Evolutionary conservation across 2,888 invertebrate species (phyloP), one percentile per base, ranked within the genome.

Genomic region (Erannis defoliaria): DNA sequence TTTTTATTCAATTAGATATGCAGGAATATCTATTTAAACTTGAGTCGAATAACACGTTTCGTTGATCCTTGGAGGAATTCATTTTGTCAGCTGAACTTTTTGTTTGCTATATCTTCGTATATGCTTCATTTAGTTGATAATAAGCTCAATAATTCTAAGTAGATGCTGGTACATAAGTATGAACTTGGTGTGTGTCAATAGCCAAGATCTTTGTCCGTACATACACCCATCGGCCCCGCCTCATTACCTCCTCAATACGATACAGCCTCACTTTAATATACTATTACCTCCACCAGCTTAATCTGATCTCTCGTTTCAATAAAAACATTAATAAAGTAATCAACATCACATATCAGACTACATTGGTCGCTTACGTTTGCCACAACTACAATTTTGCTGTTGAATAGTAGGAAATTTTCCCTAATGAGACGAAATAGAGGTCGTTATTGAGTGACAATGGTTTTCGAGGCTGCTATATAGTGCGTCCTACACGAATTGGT

Each of bases 171-270:
- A 73, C 75, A 75, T 70, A 75, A 71, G 73, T 73, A 73, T 73
- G 70, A 76, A 75, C 55, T 77, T 77, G 74, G 77, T 78, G 77
- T 80, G 77, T 86, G 85, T 86, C 84, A 87, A 85, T 86, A 85
- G 82, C 82, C 76, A 81, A 57, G 83, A 86, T 87, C 85, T 87
- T 85, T 82, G 86, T 84, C 80, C 80, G 84, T 83, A 81, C 82
- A 79, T 88, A 90, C 85, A 85, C 85, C 88, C 88, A 88, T 85
- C 74, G 62, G 89, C 89, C 88, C 89, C 90, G 90, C 91, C 90
- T 90, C 84, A 88, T 88, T 86, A 84, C 88, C 88, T 89, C 89
- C 84, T 82, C 81, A 85, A 85, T 81, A 77, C 84, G 85, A 86
- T 86, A 84, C 84, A 82, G 78, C 82, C 83, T 85, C 79, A 81